Percentiles rank a stretch among this genome's conserved stretches.
These are phyloP conservation scores for Bacillus rossius DNA, from an alignment of 1,140 invertebrate genomes.

Conservation along the genomic window DNA sequence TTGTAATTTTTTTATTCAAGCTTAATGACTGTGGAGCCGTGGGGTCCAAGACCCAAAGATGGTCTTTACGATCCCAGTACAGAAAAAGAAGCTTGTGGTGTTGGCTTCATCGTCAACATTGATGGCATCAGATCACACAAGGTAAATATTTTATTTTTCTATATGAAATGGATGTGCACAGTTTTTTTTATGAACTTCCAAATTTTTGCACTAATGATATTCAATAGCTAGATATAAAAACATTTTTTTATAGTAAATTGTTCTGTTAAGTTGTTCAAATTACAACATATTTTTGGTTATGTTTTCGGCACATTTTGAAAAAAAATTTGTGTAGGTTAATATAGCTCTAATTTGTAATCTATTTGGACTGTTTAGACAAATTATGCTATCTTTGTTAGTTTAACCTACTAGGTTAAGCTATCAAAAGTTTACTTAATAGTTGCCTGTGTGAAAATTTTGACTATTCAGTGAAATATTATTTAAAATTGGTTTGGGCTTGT, in stretches of 20 bases:
- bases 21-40: slow-evolving; percentile 19
- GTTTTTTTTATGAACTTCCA: neutral
- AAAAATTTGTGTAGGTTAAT: too few species aligned
- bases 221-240: neutral
- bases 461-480: too few species aligned
- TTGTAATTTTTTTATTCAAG: neutral
- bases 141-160: slow-evolving; percentile 47
- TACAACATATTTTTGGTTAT: neutral
- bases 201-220: too few species aligned
- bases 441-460: too few species aligned
- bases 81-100: slow-evolving; percentile 96
- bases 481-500: too few species aligned
- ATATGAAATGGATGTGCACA: slow-evolving; percentile 1
- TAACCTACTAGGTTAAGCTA: too few species aligned
- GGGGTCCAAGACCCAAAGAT: slow-evolving; percentile 51
- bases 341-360: too few species aligned
- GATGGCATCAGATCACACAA: slow-evolving; percentile 90
- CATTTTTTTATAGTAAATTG: neutral
- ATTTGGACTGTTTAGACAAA: too few species aligned
- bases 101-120: slow-evolving; percentile 97
- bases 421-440: too few species aligned
- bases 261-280: neutral
- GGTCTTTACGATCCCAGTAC: slow-evolving; percentile 92
- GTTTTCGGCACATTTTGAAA: neutral
- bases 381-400: too few species aligned